Base-by-base conservation (phyloP, 2,113 vertebrate genomes). In the Pollimyrus isidori region DNA sequence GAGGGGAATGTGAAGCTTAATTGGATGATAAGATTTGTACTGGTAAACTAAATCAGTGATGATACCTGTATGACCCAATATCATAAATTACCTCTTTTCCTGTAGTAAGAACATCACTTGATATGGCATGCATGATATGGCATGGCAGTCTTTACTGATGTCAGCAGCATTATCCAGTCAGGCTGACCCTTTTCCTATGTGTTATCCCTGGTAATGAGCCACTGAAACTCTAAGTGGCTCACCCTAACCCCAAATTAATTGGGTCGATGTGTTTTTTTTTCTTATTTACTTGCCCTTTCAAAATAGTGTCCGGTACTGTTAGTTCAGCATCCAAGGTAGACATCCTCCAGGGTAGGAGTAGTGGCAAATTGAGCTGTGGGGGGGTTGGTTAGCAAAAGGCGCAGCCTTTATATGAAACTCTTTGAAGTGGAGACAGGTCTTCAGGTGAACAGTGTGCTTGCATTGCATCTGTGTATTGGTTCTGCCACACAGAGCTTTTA, bases 361-460 rank as follows among this genome's bases (percentile, higher is more conserved):
- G 92, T 23, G n/a, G 48, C 9, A 26, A 30, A 15, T 92, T 92
- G 90, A 92, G 91, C 92, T 90, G 91, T 91, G 3, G 53, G 91
- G 92, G 92, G 93, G 42, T 39, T 35, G 56, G 39, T 45, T 35
- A 35, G 93, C 92, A 92, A 92, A 95, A 94, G 95, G 93, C 93
- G 92, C 93, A 94, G 89, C 89, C 91, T 84, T 42, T 91, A 89
- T 91, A 89, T 92, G 91, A 92, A 93, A 94, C 92, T 93, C 92
- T 56, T 82, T 85, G 92, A 92, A 94, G 92, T 93, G 93, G 92
- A 52, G 46, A 89, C 90, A 11, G 0, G 85, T 62, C 82, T 87
- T 35, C 84, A 80, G 62, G 35, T 35, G 87, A 48, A 21, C 90
- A 90, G 87, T 89, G 91, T 92, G 89, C 91, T 92, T 91, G 92